Evolutionary conservation across 2,888 invertebrate species (phyloP), one percentile per base, ranked within the genome.

Genomic region (Drosophila acutilabella): DNA sequence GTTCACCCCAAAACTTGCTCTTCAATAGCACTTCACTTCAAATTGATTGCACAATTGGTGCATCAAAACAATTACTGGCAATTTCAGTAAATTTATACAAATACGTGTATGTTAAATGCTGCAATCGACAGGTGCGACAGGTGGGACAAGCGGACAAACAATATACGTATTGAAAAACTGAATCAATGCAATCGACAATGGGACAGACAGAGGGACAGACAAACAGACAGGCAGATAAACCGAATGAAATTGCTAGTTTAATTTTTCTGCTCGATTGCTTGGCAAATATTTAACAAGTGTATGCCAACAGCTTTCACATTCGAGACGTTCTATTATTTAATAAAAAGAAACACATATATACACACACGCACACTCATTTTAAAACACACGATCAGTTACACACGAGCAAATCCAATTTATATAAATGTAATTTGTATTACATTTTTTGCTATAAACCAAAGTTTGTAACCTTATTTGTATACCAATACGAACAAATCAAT

Each of bases 241-340:
- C 83, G 51, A 59, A 69, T 62, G 71, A 80, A 86, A 78, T 68
- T 69, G 78, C 73, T 77, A 88, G 79, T 86, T 86, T 80, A 87
- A 88, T 85, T 81, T 86, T 69, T 73, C 59, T 75, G 66, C 71
- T 86, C 75, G 71, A 86, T 86, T 89, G 86, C 85, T 86, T 81
- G 70, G 83, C 80, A 89, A 86, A 86, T 86, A 85, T 77, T 80
- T 66, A 57, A 70, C 74, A 71, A 68, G 61, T 71, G 67, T 74
- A 57, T 57, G 71, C 65, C 75, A 53, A 71, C 69, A 64, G 79
- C 81, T 87, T 87, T 36, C 42, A 64, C 70, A 80, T 76, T 81
- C 73, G 77, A 81, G 65, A 59, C 65, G 65, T 58, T 72, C 57
- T 71, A 66, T 74, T 78, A 78, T 70, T 75, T 61, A 82, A 88